Evolutionary conservation across 2,888 invertebrate genomes (phyloP).

Genomic region (Linnaemya tessellans): DNA sequence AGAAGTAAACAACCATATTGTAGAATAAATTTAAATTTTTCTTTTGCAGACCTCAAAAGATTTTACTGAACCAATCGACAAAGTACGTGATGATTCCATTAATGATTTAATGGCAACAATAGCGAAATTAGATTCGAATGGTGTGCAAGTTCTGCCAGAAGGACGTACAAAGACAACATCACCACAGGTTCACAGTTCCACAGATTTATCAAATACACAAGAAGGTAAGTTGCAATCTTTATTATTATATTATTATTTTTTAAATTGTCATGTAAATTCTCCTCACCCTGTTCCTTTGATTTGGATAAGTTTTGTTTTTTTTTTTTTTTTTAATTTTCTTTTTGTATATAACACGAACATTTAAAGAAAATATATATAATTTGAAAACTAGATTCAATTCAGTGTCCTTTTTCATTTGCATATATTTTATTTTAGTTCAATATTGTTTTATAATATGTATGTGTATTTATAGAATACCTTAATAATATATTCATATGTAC

Average conservation of each 20-base stretch:
- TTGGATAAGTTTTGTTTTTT: constrained; percentile 3
- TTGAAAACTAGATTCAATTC: constrained; percentile 19
- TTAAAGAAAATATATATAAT: background rate
- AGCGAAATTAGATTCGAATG: constrained; percentile 93
- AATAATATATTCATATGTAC: constrained; percentile 12
- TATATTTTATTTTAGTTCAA: constrained; percentile 31
- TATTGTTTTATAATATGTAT: background rate
- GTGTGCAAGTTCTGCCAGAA: constrained; percentile 89
- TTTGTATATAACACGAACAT: background rate
- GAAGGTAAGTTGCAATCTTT: constrained; percentile 78
- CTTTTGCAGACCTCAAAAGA: constrained; percentile 84
- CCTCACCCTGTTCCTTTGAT: background rate
- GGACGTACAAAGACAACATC: constrained; percentile 85
- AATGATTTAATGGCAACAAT: constrained; percentile 94
- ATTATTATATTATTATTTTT: background rate
- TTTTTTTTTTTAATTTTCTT: constrained; percentile 13
- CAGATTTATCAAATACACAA: constrained; percentile 85
- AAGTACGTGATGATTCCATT: constrained; percentile 92
- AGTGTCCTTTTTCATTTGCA: constrained; percentile 46
- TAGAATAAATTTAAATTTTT: background rate
- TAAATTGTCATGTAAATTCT: constrained; percentile 31
- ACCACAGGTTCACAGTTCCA: constrained; percentile 90
- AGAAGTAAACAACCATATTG: too few species aligned
- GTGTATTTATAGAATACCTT: constrained; percentile 39
- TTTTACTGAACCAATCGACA: constrained; percentile 88